Evolutionary conservation across 2,113 vertebrate species (phyloP).

Genomic region (Xyrauchen texanus): DNA sequence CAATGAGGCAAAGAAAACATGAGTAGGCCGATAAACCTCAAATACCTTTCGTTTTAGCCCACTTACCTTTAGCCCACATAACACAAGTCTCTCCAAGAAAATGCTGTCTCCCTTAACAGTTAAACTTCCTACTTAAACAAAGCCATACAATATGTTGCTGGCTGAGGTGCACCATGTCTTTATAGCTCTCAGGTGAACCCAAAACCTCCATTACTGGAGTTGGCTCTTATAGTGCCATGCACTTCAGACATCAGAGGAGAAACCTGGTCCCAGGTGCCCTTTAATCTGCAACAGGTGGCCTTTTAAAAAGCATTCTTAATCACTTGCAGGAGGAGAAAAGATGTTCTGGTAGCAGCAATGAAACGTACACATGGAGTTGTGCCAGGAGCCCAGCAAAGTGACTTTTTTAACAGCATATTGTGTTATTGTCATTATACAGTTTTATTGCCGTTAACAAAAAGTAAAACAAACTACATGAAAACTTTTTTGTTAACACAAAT

Average conservation of each 20-base stretch:
- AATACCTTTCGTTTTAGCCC: not conserved
- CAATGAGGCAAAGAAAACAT: not conserved
- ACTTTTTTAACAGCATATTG: no score
- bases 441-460: no score
- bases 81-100: not conserved
- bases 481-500: no score
- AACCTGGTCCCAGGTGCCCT: conserved; percentile 70
- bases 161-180: conserved; percentile 36
- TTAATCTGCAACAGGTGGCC: conserved; percentile 80
- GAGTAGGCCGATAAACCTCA: not conserved
- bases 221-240: conserved; percentile 17
- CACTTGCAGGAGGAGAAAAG: conserved; percentile 60
- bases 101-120: not conserved
- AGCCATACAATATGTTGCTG: conserved; percentile 31
- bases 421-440: no score
- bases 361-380: conserved; percentile 63
- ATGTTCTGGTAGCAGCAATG: conserved; percentile 55
- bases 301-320: conserved; percentile 75
- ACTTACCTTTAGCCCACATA: not conserved
- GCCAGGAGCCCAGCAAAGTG: conserved; percentile 57
- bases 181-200: conserved; percentile 43
- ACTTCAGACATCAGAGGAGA: conserved; percentile 50
- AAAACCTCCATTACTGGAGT: conserved; percentile 46
- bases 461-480: no score
- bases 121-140: conserved; percentile 36